These are phyloP conservation scores for Xenotilapia longispinis DNA, from an alignment of 2,113 vertebrate species.

Conservation along the genomic window DNA sequence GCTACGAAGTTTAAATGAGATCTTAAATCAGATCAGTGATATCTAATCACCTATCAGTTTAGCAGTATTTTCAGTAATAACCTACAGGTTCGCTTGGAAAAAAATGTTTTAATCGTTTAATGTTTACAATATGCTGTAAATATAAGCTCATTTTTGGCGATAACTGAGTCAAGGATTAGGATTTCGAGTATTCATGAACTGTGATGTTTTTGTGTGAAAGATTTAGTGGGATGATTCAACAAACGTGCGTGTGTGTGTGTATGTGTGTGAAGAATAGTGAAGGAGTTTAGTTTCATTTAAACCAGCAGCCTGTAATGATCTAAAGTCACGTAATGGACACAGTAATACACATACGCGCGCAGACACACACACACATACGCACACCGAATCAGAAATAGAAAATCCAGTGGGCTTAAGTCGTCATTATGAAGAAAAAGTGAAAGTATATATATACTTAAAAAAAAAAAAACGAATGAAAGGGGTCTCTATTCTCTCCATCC, in stretches of 20 bases:
- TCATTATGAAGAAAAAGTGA: constrained; percentile 65
- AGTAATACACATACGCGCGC: background rate
- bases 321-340: constrained; percentile 45
- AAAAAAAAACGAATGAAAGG: constrained; percentile 60
- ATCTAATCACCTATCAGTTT: background rate
- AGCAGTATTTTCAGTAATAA: background rate
- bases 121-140: background rate
- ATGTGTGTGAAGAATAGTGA: background rate
- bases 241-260: background rate
- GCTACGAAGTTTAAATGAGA: background rate
- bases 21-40: background rate
- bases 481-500: constrained; percentile 60
- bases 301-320: constrained; percentile 28
- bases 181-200: background rate
- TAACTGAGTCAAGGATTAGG: background rate
- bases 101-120: rapidly evolving
- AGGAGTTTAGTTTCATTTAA: constrained; percentile 44
- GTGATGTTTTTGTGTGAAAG: constrained; percentile 14
- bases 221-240: background rate
- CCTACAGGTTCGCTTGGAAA: background rate
- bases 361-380: background rate
- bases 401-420: constrained; percentile 64
- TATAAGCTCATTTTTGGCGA: background rate
- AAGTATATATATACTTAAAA: constrained; percentile 19
- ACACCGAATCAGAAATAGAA: constrained; percentile 54